These are phyloP conservation scores for Rousettus leschenaultii DNA, from an alignment of 2,113 vertebrate species.

Conservation along the genomic window DNA sequence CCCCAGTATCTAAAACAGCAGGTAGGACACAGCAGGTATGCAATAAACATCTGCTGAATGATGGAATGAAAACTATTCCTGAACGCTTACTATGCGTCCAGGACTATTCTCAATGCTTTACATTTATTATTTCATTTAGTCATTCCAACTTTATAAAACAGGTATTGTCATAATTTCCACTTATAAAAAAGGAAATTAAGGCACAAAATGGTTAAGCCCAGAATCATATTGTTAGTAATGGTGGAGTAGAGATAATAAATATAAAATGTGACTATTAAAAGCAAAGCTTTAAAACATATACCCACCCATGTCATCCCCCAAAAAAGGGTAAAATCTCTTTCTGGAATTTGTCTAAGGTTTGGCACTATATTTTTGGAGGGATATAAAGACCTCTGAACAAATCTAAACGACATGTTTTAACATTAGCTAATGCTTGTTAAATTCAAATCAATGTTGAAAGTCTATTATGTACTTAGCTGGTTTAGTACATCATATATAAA, in stretches of 20 bases:
- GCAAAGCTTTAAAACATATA: conserved; percentile 7
- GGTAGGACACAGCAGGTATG: background rate
- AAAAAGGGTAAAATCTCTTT: background rate
- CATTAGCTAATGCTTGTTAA: conserved; percentile 22
- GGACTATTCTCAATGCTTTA: background rate
- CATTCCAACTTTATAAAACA: conserved; percentile 16
- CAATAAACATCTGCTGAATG: conserved; percentile 18
- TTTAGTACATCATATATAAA: background rate
- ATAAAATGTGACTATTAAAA: conserved; percentile 41
- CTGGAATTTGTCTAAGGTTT: conserved; percentile 2
- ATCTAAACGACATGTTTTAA: background rate
- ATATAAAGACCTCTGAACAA: background rate
- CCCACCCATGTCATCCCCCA: too few species aligned
- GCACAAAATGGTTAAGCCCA: background rate
- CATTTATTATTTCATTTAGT: background rate
- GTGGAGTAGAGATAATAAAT: background rate
- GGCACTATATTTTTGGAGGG: background rate
- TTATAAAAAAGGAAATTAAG: background rate
- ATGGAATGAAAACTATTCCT: conserved; percentile 1
- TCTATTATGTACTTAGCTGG: background rate
- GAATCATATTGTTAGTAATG: background rate
- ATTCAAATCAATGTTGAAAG: conserved; percentile 14
- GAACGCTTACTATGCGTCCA: background rate
- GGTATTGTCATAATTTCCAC: background rate
- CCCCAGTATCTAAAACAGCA: background rate